Evolutionary conservation across 2,113 vertebrate species (phyloP).

Genomic region (Antechinus stuartii): DNA sequence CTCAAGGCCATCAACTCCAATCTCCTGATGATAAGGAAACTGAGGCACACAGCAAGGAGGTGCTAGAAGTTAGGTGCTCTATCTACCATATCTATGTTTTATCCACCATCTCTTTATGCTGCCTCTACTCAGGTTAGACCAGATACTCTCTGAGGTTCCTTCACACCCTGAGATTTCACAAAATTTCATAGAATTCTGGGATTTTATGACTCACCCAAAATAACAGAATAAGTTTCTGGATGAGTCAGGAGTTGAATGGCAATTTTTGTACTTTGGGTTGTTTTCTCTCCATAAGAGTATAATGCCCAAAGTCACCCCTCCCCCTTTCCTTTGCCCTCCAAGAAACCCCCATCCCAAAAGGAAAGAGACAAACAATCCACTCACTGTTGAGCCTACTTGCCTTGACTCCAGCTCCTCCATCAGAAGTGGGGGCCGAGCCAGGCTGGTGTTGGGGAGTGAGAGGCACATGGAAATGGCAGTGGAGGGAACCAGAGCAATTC

Average conservation of each 20-base stretch:
- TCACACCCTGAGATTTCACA: background rate
- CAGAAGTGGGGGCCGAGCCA: conserved; percentile 76
- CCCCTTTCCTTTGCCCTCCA: background rate
- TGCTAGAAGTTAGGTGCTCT: background rate
- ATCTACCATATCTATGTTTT: background rate
- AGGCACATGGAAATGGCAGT: conserved; percentile 73
- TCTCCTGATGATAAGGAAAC: background rate
- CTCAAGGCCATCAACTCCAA: background rate
- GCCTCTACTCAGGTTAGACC: background rate
- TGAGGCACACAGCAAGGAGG: background rate
- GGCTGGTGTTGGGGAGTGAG: conserved; percentile 72
- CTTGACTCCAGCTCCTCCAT: conserved; percentile 77
- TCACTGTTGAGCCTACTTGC: conserved; percentile 75
- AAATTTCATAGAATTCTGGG: background rate
- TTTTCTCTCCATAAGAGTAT: background rate
- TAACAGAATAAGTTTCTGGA: background rate
- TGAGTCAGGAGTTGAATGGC: background rate
- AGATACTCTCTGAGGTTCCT: background rate
- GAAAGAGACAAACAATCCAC: conserved; percentile 30
- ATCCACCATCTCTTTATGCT: background rate
- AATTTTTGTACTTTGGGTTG: background rate
- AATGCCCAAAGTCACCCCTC: background rate
- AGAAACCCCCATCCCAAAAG: conserved; percentile 52
- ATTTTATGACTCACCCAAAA: background rate
- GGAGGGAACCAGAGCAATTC: conserved; percentile 75